Conservation (phyloP, 2,888 invertebrate genomes). For the Meliscaeva auricollis region DNA sequence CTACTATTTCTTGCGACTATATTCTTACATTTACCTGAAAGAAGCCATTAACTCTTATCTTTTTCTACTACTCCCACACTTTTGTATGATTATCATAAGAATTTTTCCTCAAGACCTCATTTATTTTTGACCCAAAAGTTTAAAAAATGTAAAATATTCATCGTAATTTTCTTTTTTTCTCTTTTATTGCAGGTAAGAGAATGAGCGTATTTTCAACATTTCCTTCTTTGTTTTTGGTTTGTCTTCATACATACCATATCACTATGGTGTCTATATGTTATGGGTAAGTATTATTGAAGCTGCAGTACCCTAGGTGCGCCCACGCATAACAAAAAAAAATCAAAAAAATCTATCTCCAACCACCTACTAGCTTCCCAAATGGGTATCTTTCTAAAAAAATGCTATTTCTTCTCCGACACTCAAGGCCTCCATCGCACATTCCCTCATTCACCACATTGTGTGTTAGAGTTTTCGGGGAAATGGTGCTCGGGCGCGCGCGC, state of each 20-base stretch:
- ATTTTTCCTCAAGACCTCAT: too few species aligned
- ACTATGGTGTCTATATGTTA: not conserved
- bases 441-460: not conserved
- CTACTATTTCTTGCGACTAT: too few species aligned
- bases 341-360: conserved; percentile 33
- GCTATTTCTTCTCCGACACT: conserved; percentile 30
- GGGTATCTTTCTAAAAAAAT: conserved; percentile 18
- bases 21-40: too few species aligned
- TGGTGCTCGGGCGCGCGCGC: conserved; percentile 33
- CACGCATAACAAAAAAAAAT: conserved; percentile 59
- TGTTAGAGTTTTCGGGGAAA: not conserved
- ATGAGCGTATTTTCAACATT: conserved; percentile 35
- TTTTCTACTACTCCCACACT: too few species aligned
- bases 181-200: conserved; percentile 65
- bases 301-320: conserved; percentile 57
- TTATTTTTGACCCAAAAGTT: too few species aligned
- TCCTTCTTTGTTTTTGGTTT: conserved; percentile 41
- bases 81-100: too few species aligned
- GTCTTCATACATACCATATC: not conserved
- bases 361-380: conserved; percentile 65
- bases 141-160: too few species aligned
- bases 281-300: conserved; percentile 63
- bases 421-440: not conserved
- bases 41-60: too few species aligned
- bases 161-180: conserved; percentile 20